Evolutionary conservation across 2,113 vertebrate genomes (phyloP).

Genomic region (Martes martes): DNA sequence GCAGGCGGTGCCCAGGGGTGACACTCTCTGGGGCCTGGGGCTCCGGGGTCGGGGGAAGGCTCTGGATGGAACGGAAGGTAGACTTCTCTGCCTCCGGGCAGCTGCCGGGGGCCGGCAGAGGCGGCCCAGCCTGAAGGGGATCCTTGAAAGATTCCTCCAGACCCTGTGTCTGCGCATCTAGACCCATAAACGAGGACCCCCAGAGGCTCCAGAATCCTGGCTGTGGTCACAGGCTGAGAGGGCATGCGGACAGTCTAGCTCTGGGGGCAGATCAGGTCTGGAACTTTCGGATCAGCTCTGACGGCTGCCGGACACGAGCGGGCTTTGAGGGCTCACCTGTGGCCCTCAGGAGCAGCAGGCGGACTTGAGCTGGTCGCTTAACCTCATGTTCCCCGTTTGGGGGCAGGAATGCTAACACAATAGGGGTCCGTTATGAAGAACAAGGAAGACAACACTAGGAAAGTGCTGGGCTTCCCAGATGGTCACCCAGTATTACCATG

Average conservation of each 20-base stretch:
- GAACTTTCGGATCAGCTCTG: background rate
- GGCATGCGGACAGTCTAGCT: too few relatives aligned
- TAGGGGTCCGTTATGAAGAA: background rate
- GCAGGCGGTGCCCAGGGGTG: background rate
- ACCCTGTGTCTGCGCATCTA: too few relatives aligned
- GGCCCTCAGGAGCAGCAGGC: background rate
- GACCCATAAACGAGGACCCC: background rate
- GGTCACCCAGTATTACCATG: background rate
- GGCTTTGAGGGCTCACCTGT: background rate
- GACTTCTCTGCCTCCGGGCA: background rate
- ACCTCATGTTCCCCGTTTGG: background rate
- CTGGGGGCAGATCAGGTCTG: background rate
- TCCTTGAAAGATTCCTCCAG: background rate
- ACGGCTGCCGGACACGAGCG: fast-evolving
- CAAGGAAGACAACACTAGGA: background rate
- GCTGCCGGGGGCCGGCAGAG: background rate
- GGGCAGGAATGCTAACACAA: background rate
- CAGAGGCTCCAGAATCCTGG: background rate
- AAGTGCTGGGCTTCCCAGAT: background rate
- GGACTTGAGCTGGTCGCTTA: too few relatives aligned
- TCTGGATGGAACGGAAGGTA: background rate
- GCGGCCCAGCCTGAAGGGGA: background rate
- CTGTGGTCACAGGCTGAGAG: background rate
- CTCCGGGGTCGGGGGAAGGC: background rate
- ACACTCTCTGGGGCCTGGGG: background rate